A percentile compares a stretch with the other conserved stretches of the same genome.
Conservation (phyloP, 2,888 invertebrate genomes). For the Lysandra coridon region DNA sequence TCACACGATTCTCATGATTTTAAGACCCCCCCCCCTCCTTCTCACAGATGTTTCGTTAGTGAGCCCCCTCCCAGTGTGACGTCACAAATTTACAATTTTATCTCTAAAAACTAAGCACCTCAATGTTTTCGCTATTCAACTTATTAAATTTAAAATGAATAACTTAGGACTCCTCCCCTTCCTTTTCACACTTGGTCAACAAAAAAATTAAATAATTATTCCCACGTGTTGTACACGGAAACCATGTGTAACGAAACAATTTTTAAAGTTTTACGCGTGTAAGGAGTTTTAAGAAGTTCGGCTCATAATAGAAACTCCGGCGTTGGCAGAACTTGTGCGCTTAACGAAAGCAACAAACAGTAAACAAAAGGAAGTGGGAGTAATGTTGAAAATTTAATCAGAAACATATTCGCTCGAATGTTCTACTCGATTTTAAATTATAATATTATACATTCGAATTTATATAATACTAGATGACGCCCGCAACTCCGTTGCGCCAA, state of each 20-base stretch:
- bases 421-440: background rate
- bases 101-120: too few species aligned
- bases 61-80: too few species aligned
- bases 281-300: background rate
- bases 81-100: too few species aligned
- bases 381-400: background rate
- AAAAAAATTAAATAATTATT: background rate
- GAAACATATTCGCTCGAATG: background rate
- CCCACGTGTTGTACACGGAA: background rate
- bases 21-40: too few species aligned
- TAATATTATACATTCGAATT: too few species aligned
- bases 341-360: conserved; percentile 4
- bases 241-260: background rate
- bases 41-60: too few species aligned
- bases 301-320: background rate
- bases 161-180: too few species aligned
- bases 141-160: too few species aligned
- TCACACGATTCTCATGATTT: too few species aligned
- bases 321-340: background rate
- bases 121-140: too few species aligned
- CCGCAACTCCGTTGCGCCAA: too few species aligned
- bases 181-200: background rate
- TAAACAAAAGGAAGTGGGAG: background rate
- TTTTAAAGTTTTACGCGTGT: background rate
- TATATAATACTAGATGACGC: too few species aligned